These are phyloP conservation scores for rabbit (Oryctolagus cuniculus) DNA, from an alignment of 2,113 vertebrate species.

Conservation along the genomic window DNA sequence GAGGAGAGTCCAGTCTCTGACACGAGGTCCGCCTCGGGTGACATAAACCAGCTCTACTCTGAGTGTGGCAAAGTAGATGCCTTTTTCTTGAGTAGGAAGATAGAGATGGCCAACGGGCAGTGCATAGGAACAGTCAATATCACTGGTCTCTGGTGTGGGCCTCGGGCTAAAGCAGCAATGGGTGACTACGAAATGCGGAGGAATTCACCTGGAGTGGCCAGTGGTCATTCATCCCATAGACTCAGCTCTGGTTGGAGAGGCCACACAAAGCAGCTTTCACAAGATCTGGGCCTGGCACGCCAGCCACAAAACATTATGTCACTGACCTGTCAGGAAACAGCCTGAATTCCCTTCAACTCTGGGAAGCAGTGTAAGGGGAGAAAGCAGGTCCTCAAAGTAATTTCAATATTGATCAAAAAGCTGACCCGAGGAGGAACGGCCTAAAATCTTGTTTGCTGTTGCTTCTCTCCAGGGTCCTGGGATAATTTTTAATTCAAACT, in stretches of 20 bases:
- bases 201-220: not conserved
- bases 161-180: not conserved
- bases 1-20: not conserved
- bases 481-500: conserved; percentile 89
- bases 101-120: not conserved
- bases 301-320: conserved; percentile 12
- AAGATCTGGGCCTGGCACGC: not conserved
- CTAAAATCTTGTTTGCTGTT: conserved; percentile 87
- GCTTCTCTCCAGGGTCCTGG: conserved; percentile 85
- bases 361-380: conserved; percentile 80
- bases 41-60: not conserved
- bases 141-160: not conserved
- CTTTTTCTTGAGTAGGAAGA: not conserved
- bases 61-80: not conserved
- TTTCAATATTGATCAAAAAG: conserved; percentile 84
- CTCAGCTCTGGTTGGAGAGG: not conserved
- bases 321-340: conserved; percentile 24
- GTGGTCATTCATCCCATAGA: not conserved
- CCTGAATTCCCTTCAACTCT: conserved; percentile 72
- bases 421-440: conserved; percentile 84
- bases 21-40: rapidly evolving
- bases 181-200: not conserved
- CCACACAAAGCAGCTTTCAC: not conserved
- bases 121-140: not conserved
- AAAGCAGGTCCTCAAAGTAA: conserved; percentile 84